Base-by-base conservation (phyloP, 2,888 invertebrate genomes). In the Agrochola macilenta region DNA sequence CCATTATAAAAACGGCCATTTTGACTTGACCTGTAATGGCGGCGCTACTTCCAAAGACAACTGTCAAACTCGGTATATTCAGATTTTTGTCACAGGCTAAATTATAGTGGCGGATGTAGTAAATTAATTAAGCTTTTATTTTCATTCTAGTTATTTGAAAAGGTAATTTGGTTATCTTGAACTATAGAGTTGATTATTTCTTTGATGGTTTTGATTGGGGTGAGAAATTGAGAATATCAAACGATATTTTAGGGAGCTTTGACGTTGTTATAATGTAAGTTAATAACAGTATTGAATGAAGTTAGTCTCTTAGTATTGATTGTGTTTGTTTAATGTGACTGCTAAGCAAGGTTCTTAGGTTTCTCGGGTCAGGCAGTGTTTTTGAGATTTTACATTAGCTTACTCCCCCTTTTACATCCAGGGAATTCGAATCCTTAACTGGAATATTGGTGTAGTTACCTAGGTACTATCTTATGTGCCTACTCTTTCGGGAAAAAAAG, bases 161-260 rank as follows among this genome's bases (percentile, higher is more conserved):
- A 73, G 69, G 54, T 85, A 87, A 85, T 87, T 78, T 76, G 35
- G 72, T 83, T 81, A 85, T 11, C 43, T 77, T 69, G 57, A 65
- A 78, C 78, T 79, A 65, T 61, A 20, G 49, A 63, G 61, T 73
- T 84, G 66, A 85, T 83, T 85, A 64, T 76, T 64, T 66, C 74
- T 61, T 66, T 87, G 75, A 83, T 78, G 70, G 9, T 58, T 70
- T 60, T 84, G 73, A 68, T 75, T 76, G 66, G 69, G 74, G 85
- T 73, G 68, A 71, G 63, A 61, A 66, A 71, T 64, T 83, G 75
- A 52, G 52, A 52, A 57, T 69, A 49, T 57, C 54, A 46, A 43
- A 61, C 17, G 20, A n/a, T 52, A 49, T 54, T 73, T 46, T 20
- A 9, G 54, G 54, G 39, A 64, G 26, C 60, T 75, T 79, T 83